Evolutionary conservation across 2,113 vertebrate species (phyloP), one percentile per base, ranked within the genome.

Genomic region (Seriola aureovittata): DNA sequence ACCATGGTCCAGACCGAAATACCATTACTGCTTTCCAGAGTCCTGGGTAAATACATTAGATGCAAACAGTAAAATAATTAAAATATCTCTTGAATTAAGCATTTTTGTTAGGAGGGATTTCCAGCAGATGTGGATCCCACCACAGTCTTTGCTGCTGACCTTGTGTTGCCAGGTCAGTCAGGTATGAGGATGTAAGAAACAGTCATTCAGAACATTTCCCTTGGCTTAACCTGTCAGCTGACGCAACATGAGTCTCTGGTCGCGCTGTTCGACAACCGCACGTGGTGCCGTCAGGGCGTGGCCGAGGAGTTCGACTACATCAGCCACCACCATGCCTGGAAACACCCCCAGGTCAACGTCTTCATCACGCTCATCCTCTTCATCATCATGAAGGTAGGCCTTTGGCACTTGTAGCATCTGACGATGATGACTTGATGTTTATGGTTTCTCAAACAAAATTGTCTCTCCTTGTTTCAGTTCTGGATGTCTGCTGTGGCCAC

Each of bases 401-500:
- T 29, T 3, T 1, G 23, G 29, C 5, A 2, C 4, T 1, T 21
- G 12, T 23, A 17, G 10, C 1, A 23, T 70, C 34, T 55, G 13
- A 60, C 36, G 44, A 14, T 14, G 40, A 8, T 3, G 40, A 55
- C 4, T 55, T 55, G 12, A 55, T 7, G 19, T 42, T 25, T 8
- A 1, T 0, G 42, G 19, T 34, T 44, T 29, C 3, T 80, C 4
- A 38, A 8, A 36, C 19, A 5, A 21, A 9, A 5, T 4, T 10
- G 34, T 72, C 71, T 68, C 40, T 68, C 16, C 38, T 44, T 11
- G 14, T 82, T 44, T 75, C 84, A 99, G 98, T 99, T 99, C 94
- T 99, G 98, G 98, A 99, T 99, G 98, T 99, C 98, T 0, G 98
- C 98, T 4, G 94, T 99, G 83, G 98, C 98, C 63, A 99, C 98